Conservation (phyloP, 2,113 vertebrate species). For the Leptodactylus fuscus region DNA sequence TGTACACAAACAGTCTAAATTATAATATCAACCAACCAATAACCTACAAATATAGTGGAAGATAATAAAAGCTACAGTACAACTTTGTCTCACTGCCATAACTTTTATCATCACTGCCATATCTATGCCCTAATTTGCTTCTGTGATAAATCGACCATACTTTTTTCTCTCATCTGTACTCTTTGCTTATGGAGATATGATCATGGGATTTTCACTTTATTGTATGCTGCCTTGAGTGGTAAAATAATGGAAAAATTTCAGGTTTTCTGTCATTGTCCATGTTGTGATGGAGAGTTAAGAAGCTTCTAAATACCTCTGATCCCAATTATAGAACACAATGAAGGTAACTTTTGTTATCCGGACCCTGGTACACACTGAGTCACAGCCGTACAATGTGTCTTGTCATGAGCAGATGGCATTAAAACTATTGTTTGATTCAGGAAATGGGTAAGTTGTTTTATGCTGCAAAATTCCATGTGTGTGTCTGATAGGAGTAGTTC, state of each 20-base stretch:
- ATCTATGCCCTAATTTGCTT: too few species aligned
- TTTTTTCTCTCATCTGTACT: too few species aligned
- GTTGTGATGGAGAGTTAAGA: constrained; percentile 55
- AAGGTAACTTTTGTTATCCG: constrained; percentile 77
- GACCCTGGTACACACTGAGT: constrained; percentile 70
- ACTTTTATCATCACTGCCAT: too few species aligned
- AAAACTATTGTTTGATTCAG: constrained; percentile 70
- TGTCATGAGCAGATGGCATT: constrained; percentile 62
- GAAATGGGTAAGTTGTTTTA: constrained; percentile 69
- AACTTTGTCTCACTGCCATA: too few species aligned
- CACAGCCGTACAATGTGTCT: constrained; percentile 48
- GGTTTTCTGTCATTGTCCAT: constrained; percentile 75
- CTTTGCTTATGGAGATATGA: background rate
- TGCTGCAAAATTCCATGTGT: constrained; percentile 65
- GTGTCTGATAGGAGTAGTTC: constrained; percentile 67
- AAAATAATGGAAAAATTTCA: too few species aligned
- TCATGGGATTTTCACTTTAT: background rate
- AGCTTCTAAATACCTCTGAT: constrained; percentile 81
- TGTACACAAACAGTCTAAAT: too few species aligned
- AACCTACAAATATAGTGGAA: too few species aligned
- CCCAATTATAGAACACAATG: constrained; percentile 82
- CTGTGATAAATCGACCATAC: too few species aligned
- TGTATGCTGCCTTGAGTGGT: too few species aligned
- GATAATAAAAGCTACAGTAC: too few species aligned
- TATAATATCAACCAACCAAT: too few species aligned